Conservation (phyloP, 2,797 vertebrate species). For the Rallus crepitans region DNA sequence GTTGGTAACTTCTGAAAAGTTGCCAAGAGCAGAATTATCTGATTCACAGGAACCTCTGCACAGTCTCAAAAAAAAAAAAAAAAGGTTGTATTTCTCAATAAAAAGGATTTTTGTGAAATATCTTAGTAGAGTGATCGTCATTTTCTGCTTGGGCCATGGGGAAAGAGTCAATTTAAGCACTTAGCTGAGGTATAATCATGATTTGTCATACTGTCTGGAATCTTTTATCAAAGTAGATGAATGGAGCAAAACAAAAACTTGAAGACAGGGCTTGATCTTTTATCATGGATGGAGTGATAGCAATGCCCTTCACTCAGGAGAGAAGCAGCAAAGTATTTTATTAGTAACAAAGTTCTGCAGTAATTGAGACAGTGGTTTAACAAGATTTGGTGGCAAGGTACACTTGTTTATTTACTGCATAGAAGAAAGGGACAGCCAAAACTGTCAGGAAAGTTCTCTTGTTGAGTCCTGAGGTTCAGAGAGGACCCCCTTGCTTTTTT, state of each 20-base stretch:
- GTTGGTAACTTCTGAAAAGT: constrained; percentile 18
- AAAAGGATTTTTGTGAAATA: not conserved
- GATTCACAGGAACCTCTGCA: not conserved
- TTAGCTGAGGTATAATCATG: not conserved
- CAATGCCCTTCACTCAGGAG: no score
- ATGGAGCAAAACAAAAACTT: not conserved
- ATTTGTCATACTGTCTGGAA: not conserved
- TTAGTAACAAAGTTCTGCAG: no score
- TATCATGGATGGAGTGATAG: no score
- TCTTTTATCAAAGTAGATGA: not conserved
- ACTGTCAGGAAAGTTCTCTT: no score
- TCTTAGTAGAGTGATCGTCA: not conserved
- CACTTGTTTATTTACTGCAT: no score
- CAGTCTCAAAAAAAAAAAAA: not conserved
- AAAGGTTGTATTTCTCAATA: not conserved
- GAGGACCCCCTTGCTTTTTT: no score
- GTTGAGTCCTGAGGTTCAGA: no score
- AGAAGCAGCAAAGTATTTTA: no score
- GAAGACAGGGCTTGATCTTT: not conserved
- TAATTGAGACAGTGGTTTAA: no score
- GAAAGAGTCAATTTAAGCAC: not conserved
- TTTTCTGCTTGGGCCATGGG: not conserved
- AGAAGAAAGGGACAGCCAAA: no score
- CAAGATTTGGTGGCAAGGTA: no score
- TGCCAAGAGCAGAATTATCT: not conserved